Percentiles rank a stretch among this genome's conserved stretches.
phyloP scores from a whole-genome alignment of 2,113 vertebrate species.

The Octodon degus region DNA sequence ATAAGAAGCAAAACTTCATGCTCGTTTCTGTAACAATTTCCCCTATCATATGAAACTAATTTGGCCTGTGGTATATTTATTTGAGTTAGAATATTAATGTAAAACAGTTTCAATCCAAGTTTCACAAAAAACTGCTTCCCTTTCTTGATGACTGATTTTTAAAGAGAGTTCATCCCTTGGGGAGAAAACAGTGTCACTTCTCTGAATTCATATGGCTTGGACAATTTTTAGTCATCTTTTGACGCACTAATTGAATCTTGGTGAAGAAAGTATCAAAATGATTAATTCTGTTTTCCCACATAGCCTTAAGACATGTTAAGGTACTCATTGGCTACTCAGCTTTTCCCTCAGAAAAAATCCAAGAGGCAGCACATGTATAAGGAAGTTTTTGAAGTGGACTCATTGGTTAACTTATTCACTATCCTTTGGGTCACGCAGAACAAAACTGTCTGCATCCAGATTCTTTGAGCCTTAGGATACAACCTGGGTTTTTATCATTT shows the following conservation, averaged over 20 bases:
- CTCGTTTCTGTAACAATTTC: slow-evolving; percentile 9
- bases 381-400: neutral
- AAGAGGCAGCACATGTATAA: neutral
- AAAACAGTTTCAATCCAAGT: neutral
- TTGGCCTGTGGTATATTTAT: neutral
- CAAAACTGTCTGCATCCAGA: neutral
- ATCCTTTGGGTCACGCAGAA: neutral
- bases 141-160: neutral
- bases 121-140: neutral
- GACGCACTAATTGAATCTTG: neutral
- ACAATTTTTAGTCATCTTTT: slow-evolving; percentile 32
- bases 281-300: slow-evolving; percentile 31
- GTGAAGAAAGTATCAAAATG: neutral
- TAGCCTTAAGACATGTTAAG: neutral
- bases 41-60: neutral
- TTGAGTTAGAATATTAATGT: slow-evolving; percentile 28
- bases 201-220: neutral
- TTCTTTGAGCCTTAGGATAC: neutral
- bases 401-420: neutral
- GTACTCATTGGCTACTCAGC: neutral
- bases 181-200: neutral
- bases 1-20: neutral
- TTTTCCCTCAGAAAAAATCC: slow-evolving; percentile 7
- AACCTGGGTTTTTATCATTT: neutral
- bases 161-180: slow-evolving; percentile 10